Conservation (phyloP, 2,113 vertebrate species). For the Psettodes erumei region DNA sequence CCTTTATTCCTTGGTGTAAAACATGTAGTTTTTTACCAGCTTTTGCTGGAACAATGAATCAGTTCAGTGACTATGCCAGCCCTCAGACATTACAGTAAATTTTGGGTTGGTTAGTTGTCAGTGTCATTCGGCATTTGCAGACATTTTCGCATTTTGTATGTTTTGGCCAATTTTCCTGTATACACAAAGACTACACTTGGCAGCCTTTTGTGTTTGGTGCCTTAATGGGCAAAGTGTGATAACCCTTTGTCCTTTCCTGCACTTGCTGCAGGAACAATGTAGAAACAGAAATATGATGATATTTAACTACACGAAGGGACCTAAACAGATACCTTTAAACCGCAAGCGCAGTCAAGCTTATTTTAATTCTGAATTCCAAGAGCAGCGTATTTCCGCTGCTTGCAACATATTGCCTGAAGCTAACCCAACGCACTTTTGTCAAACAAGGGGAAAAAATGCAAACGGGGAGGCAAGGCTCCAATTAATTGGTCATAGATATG, state of each 20-base stretch:
- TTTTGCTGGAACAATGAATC: neutral
- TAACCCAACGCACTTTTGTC: conserved; percentile 62
- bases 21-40: neutral
- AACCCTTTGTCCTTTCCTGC: neutral
- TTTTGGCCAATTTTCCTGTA: too few relatives aligned
- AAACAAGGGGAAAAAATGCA: conserved; percentile 74
- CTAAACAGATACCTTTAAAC: conserved; percentile 12
- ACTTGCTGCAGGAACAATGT: neutral
- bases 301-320: conserved; percentile 2
- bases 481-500: conserved; percentile 84
- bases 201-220: too few relatives aligned
- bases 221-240: too few relatives aligned
- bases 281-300: neutral
- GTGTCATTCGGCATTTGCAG: too few relatives aligned
- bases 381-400: conserved; percentile 41
- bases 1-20: conserved; percentile 8
- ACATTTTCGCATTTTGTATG: too few relatives aligned
- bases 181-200: neutral
- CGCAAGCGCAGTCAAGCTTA: conserved; percentile 11
- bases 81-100: neutral
- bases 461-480: conserved; percentile 66
- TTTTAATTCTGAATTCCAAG: conserved; percentile 53
- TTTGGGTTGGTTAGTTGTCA: too few relatives aligned
- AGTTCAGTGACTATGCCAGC: conserved; percentile 2
- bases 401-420: conserved; percentile 55